phyloP scores from a whole-genome alignment of 2,797 vertebrate genomes.

The Crossoptilon crossoptilon region DNA sequence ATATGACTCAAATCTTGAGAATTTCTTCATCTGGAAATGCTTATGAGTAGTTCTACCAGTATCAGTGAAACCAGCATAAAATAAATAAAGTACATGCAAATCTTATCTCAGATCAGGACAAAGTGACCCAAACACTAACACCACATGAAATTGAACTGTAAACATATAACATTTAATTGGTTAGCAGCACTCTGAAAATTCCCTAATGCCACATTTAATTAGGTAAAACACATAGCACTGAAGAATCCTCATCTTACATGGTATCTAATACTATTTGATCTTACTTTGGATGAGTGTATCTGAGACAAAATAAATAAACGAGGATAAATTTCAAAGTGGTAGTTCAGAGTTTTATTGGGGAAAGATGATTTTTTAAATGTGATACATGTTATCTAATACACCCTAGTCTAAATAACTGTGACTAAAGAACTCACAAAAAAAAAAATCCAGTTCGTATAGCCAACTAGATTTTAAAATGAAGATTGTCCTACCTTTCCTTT shows the following conservation, averaged over 20 bases:
- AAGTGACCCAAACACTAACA: neutral
- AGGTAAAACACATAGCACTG: neutral
- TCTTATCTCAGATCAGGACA: neutral
- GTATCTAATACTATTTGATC: neutral
- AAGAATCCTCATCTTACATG: neutral
- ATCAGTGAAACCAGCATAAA: neutral
- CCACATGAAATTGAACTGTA: neutral
- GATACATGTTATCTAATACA: neutral
- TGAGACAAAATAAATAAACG: neutral
- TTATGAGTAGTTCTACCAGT: neutral
- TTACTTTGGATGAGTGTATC: neutral
- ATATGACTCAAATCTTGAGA: neutral
- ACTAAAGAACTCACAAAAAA: neutral
- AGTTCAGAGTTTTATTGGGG: neutral
- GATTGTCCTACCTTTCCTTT: neutral
- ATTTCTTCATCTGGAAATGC: neutral
- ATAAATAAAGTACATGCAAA: neutral
- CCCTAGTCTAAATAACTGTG: neutral
- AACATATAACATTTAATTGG: neutral
- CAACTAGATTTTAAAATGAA: neutral
- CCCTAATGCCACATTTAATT: neutral
- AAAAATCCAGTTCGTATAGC: neutral
- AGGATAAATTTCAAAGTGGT: neutral
- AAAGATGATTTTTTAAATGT: neutral
- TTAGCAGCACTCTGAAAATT: neutral